Conservation (phyloP, 2,888 invertebrate genomes). For the Tenthredo scrophulariae region DNA sequence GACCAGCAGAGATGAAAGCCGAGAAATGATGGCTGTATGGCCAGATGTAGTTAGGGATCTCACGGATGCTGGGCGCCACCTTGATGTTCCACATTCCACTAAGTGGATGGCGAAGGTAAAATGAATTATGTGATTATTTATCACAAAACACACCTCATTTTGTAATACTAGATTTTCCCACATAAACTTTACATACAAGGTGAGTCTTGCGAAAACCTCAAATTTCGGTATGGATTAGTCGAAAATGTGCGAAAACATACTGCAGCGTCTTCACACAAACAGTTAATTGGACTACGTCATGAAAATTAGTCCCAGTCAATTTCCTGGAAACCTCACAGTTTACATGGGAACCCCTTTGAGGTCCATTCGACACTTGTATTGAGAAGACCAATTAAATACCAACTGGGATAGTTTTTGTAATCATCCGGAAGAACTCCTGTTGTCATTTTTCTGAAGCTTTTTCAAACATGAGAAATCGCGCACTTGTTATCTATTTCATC, state of each 20-base stretch:
- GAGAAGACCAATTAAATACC: not conserved
- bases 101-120: conserved; percentile 90
- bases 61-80: conserved; percentile 87
- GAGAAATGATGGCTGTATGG: conserved; percentile 93
- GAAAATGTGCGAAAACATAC: too few relatives aligned
- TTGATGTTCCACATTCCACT: conserved; percentile 88
- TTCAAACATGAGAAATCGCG: not conserved
- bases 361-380: not conserved
- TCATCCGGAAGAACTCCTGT: too few relatives aligned
- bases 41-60: conserved; percentile 92
- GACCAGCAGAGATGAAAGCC: conserved; percentile 88
- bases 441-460: not conserved
- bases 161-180: not conserved
- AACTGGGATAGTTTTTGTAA: not conserved
- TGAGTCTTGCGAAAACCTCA: not conserved
- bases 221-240: too few relatives aligned
- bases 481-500: not conserved
- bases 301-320: too few relatives aligned
- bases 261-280: not conserved
- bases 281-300: not conserved
- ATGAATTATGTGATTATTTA: not conserved
- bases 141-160: not conserved
- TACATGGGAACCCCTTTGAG: not conserved
- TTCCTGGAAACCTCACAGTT: not conserved
- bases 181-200: not conserved